A percentile compares a stretch with the other conserved stretches of the same genome.
Conservation (phyloP, 2,888 invertebrate species). For the Germaria angustata region DNA sequence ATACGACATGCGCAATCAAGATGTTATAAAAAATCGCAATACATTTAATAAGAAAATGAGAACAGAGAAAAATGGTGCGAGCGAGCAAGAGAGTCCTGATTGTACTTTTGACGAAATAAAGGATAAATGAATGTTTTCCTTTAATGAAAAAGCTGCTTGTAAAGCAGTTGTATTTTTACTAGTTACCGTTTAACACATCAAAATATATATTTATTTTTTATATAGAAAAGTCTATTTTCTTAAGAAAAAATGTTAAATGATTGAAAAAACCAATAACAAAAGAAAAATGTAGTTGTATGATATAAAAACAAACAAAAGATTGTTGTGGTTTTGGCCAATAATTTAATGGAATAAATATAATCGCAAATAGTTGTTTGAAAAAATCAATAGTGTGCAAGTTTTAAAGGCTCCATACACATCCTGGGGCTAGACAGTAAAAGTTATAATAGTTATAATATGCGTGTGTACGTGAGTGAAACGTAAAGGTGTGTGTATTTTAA, state of each 20-base stretch:
- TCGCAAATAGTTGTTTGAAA: constrained; percentile 25
- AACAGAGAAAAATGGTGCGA: background rate
- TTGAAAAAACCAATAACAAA: background rate
- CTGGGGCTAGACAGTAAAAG: constrained; percentile 41
- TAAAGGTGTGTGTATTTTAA: constrained; percentile 55
- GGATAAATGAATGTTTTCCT: constrained; percentile 16
- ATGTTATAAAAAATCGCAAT: background rate
- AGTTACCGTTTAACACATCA: constrained; percentile 49
- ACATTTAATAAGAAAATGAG: background rate
- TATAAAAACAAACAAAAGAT: background rate
- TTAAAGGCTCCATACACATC: constrained; percentile 28
- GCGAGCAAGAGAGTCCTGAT: background rate
- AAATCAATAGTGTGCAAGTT: constrained; percentile 56
- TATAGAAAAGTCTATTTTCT: background rate
- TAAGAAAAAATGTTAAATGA: background rate
- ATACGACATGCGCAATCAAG: constrained; percentile 22
- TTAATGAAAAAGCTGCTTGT: background rate
- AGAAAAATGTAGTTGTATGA: constrained; percentile 23
- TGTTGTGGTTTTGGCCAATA: background rate
- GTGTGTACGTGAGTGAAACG: constrained; percentile 6
- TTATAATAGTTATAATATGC: constrained; percentile 3
- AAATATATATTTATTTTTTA: constrained; percentile 28
- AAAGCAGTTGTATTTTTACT: constrained; percentile 62
- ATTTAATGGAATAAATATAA: background rate
- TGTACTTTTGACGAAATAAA: background rate